Evolutionary conservation across 2,113 vertebrate species (phyloP), one percentile per base, ranked within the genome.

Genomic region (Equus quagga): DNA sequence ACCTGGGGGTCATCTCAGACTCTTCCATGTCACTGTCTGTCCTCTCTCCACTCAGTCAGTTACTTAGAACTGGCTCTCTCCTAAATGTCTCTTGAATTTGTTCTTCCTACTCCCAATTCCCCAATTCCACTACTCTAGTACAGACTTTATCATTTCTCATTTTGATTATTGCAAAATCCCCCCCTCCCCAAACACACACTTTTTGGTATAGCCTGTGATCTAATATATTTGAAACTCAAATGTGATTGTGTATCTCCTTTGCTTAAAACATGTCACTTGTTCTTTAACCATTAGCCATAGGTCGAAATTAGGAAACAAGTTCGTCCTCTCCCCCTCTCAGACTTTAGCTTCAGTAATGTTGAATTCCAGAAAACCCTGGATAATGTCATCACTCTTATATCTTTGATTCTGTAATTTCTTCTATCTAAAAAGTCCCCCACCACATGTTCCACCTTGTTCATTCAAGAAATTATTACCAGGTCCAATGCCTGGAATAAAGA

Each of bases 381-480:
- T 18, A 56, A 41, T 24, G 21, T 86, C 13, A 1, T 94, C 51
- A 85, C 19, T 93, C 89, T 14, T n/a, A 8, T 41, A 33, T 67
- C 46, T 91, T 73, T 62, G 76, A 90, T 64, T 5, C 31, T 94
- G 0, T 64, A 78, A 56, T 93, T 83, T 85, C 73, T 96, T 89
- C 81, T 92, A 31, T 49, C 76, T 83, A 36, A 67, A 92, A 85
- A 94, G 24, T 85, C 26, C 36, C 72, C 23, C 26, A 51, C 41
- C 44, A 93, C 13, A 67, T 36, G 89, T 44, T 96, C 69, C 65
- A 28, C 19, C 6, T 86, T 86, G 17, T 56, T 62, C 54, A n/a
- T 26, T 97, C 44, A 87, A 79, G 85, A 94, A 92, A 78, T 76
- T 46, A 86, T 85, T 70, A 54, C 21, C 79, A 90, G 33, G 83